phyloP scores from a whole-genome alignment of 2,113 vertebrate genomes.

The Nyctereutes procyonoides region DNA sequence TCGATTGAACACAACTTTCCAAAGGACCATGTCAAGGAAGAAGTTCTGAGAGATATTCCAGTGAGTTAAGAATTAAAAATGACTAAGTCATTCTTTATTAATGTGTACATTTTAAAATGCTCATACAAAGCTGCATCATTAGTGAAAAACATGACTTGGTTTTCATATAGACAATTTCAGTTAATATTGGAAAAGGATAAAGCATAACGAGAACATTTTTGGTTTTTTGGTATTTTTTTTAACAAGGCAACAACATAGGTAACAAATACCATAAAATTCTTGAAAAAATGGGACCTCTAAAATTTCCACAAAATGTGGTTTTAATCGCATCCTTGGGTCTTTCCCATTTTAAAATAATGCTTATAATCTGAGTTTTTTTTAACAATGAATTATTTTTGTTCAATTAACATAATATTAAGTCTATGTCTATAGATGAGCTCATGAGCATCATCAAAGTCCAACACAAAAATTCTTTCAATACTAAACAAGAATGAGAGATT shows the following conservation, averaged over 20 bases:
- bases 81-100: slow-evolving; percentile 87
- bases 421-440: neutral
- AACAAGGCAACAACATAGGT: neutral
- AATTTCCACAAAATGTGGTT: neutral
- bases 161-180: slow-evolving; percentile 37
- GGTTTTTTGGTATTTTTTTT: neutral
- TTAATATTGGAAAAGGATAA: slow-evolving; percentile 49
- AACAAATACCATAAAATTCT: slow-evolving; percentile 59
- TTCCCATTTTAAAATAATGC: slow-evolving; percentile 41
- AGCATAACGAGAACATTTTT: neutral
- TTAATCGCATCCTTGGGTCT: neutral
- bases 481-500: neutral
- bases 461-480: slow-evolving; percentile 44
- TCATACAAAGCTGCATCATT: slow-evolving; percentile 66
- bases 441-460: neutral
- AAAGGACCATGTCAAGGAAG: slow-evolving; percentile 99
- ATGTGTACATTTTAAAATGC: slow-evolving; percentile 81
- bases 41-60: slow-evolving; percentile 95
- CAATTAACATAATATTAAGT: neutral
- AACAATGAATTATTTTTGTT: slow-evolving; percentile 40
- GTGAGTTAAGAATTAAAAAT: slow-evolving; percentile 93
- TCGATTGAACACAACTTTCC: slow-evolving; percentile 99
- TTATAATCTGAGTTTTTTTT: slow-evolving; percentile 50
- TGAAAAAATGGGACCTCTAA: slow-evolving; percentile 27
- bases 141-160: slow-evolving; percentile 55